Percentiles rank a stretch among this genome's conserved stretches.
Conservation (phyloP, 2,113 vertebrate species). For the Hydrolagus affinis region DNA sequence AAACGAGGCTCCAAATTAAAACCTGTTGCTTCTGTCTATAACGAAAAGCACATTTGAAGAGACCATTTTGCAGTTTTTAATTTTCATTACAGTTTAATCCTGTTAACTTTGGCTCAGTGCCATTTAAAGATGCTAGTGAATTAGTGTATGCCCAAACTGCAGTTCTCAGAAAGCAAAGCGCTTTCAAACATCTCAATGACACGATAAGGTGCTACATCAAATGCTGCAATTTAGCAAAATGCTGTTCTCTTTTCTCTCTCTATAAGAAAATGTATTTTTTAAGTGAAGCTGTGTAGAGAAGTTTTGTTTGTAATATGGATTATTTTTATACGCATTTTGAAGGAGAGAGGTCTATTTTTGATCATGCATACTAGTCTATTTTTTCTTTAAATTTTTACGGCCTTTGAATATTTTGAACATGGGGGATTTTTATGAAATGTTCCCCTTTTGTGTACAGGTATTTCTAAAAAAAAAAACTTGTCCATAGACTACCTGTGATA, state of each 20-base stretch:
- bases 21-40: not conserved
- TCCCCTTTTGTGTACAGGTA: not conserved
- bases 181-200: too few species aligned
- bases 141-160: not conserved
- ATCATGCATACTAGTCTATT: not conserved
- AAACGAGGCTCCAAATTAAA: not conserved
- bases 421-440: not conserved
- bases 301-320: not conserved
- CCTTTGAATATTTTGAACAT: not conserved
- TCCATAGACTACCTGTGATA: too few species aligned
- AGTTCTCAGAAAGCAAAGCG: too few species aligned
- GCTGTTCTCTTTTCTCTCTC: not conserved
- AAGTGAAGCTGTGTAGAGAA: not conserved
- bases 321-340: too few species aligned
- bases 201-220: too few species aligned
- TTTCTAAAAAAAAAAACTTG: not conserved
- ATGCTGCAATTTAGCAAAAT: not conserved
- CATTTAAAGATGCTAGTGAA: not conserved
- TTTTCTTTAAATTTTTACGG: not conserved
- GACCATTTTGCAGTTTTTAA: not conserved
- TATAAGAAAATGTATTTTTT: not conserved
- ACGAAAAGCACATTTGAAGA: not conserved
- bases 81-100: not conserved
- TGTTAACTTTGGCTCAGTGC: not conserved
- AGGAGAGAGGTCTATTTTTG: not conserved